These are phyloP conservation scores for Limnothrissa miodon DNA, from an alignment of 2,113 vertebrate genomes.

Conservation along the genomic window DNA sequence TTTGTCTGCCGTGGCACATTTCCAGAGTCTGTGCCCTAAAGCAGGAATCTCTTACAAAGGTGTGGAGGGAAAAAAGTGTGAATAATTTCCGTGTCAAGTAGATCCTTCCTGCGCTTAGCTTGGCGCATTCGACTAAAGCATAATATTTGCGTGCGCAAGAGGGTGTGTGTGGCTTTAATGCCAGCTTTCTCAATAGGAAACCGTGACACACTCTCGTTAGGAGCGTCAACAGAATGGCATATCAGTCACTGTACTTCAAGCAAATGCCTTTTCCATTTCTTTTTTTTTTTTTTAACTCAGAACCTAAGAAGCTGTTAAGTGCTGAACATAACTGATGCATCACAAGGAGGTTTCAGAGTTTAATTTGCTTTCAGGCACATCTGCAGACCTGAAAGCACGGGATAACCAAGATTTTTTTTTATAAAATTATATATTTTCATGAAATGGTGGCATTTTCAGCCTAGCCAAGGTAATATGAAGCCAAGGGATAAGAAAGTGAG, in stretches of 20 bases:
- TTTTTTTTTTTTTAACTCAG: background rate
- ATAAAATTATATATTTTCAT: background rate
- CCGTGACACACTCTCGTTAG: constrained; percentile 22
- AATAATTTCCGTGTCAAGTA: background rate
- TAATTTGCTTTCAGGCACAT: background rate
- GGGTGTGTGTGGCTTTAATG: background rate
- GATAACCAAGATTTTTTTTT: background rate
- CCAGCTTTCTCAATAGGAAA: constrained; percentile 30
- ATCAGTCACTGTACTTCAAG: background rate
- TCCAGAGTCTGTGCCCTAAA: background rate
- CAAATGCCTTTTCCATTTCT: background rate
- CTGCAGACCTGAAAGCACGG: background rate
- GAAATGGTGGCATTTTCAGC: background rate
- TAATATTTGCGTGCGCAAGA: background rate
- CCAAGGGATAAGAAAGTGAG: background rate
- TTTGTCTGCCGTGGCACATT: background rate
- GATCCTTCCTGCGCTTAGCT: background rate
- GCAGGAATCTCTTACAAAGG: constrained; percentile 9
- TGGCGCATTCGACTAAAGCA: constrained; percentile 1
- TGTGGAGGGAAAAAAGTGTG: background rate
- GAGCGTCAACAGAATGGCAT: constrained; percentile 15
- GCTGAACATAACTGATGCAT: background rate
- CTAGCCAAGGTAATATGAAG: background rate
- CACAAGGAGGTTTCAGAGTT: background rate
- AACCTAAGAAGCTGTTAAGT: background rate